Evolutionary conservation across 2,888 invertebrate genomes (phyloP).

Genomic region (Netelia inedita): DNA sequence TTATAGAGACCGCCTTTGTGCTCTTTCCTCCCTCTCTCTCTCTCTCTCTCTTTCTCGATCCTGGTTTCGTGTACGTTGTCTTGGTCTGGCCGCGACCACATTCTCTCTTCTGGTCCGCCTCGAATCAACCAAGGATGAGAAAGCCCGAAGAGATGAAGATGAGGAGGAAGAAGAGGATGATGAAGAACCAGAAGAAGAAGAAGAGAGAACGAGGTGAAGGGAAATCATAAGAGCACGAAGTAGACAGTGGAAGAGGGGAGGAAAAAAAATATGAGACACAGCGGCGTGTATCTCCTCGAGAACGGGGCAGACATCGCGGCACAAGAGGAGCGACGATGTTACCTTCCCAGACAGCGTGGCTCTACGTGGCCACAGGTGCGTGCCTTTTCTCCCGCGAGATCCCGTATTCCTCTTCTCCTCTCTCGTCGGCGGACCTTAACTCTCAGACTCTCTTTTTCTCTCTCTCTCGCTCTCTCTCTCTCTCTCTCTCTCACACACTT

Average conservation of each 20-base stretch:
- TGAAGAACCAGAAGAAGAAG: slow-evolving; percentile 15
- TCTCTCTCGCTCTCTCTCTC: slow-evolving; percentile 63
- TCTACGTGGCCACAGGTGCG: slow-evolving; percentile 74
- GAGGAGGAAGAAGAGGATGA: slow-evolving; percentile 46
- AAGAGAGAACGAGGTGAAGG: slow-evolving; percentile 29
- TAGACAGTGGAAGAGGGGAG: slow-evolving; percentile 33
- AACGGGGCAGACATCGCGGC: slow-evolving; percentile 66
- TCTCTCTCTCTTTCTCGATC: slow-evolving; percentile 34
- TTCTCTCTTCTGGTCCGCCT: slow-evolving; percentile 54
- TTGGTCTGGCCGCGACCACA: slow-evolving; percentile 59
- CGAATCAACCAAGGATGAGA: slow-evolving; percentile 63
- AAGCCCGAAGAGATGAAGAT: slow-evolving; percentile 49
- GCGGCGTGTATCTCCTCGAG: slow-evolving; percentile 53
- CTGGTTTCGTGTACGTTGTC: slow-evolving; percentile 47
- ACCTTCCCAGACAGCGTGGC: slow-evolving; percentile 73
- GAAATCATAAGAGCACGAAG: slow-evolving; percentile 51
- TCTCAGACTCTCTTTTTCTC: slow-evolving; percentile 64
- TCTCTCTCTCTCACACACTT: slow-evolving; percentile 63
- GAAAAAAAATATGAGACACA: slow-evolving; percentile 31
- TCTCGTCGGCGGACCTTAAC: slow-evolving; percentile 56
- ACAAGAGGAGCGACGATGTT: slow-evolving; percentile 57
- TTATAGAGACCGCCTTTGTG: slow-evolving; percentile 75
- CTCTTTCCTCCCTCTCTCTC: slow-evolving; percentile 50
- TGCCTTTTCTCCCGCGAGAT: slow-evolving; percentile 60
- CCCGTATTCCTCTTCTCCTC: slow-evolving; percentile 38